A percentile compares a stretch with the other conserved stretches of the same genome.
phyloP scores from a whole-genome alignment of 2,113 vertebrate genomes.

The Corythoichthys intestinalis region DNA sequence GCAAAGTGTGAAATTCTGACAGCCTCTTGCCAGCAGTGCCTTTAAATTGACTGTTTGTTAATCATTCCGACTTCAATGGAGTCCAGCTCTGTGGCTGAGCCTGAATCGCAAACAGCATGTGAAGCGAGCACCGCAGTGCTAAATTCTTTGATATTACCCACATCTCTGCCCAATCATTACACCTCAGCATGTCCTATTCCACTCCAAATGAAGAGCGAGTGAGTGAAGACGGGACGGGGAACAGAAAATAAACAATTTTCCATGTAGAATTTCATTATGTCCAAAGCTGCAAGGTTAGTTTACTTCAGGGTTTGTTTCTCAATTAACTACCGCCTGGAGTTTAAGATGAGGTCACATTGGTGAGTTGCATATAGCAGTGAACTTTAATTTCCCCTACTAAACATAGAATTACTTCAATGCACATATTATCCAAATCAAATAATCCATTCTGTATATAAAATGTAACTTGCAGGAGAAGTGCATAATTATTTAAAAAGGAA shows the following conservation, averaged over 20 bases:
- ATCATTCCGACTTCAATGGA: constrained; percentile 14
- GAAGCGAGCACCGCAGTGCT: neutral
- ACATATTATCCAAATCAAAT: constrained; percentile 1
- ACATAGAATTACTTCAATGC: neutral
- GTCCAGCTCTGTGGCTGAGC: constrained; percentile 19
- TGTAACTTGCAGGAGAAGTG: neutral
- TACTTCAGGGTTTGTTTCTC: constrained; percentile 42
- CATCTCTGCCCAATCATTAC: constrained; percentile 29
- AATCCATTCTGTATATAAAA: neutral
- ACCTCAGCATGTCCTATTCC: constrained; percentile 32
- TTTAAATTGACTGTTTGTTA: constrained; percentile 5
- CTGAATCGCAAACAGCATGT: constrained; percentile 46
- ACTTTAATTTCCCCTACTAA: neutral
- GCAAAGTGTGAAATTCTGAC: constrained; percentile 3
- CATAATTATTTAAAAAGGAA: constrained; percentile 10
- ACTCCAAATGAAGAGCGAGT: constrained; percentile 38
- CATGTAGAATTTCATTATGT: constrained; percentile 41
- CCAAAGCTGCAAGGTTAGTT: constrained; percentile 15
- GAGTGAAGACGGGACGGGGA: constrained; percentile 39
- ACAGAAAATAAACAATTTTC: constrained; percentile 49
- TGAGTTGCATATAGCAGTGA: constrained; percentile 21
- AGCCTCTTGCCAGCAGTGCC: constrained; percentile 11
- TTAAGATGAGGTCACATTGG: constrained; percentile 29
- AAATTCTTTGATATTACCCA: constrained; percentile 44
- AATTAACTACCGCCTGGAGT: constrained; percentile 35